Conservation (phyloP, 2,888 invertebrate species). For the Spisula solida region DNA sequence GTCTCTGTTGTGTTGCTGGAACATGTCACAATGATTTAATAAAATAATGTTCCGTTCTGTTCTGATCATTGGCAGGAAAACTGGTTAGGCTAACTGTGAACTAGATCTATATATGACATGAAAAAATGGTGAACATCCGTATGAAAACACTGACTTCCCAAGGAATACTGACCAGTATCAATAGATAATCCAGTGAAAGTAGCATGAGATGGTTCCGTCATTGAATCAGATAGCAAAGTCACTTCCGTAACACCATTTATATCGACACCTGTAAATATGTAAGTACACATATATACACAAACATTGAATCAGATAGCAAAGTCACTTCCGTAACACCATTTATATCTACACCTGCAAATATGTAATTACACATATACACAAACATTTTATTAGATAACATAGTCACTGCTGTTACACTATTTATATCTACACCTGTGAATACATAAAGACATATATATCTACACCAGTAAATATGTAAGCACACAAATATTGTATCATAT, state of each 20-base stretch:
- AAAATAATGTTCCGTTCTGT: too few relatives aligned
- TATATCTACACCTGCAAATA: constrained; percentile 65
- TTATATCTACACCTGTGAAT: constrained; percentile 63
- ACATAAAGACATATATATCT: too few relatives aligned
- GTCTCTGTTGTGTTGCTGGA: too few relatives aligned
- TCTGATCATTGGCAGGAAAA: too few relatives aligned
- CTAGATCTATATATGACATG: too few relatives aligned
- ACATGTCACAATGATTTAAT: too few relatives aligned
- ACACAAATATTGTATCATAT: too few relatives aligned
- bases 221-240: constrained; percentile 61
- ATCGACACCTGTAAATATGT: constrained; percentile 59
- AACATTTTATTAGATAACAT: constrained; percentile 62
- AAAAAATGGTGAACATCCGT: too few relatives aligned
- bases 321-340: constrained; percentile 61
- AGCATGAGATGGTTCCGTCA: constrained; percentile 71
- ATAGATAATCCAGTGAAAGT: constrained; percentile 69
- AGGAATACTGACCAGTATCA: constrained; percentile 66
- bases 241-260: constrained; percentile 64
- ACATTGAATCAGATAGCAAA: constrained; percentile 62
- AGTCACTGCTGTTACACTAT: constrained; percentile 60
- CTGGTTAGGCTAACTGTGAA: too few relatives aligned
- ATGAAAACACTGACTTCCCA: too few relatives aligned
- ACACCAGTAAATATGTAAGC: too few relatives aligned
- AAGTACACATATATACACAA: too few relatives aligned
- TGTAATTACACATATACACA: background rate